Evolutionary conservation across 1,140 invertebrate species (phyloP).

Genomic region (Diorhabda elongata): DNA sequence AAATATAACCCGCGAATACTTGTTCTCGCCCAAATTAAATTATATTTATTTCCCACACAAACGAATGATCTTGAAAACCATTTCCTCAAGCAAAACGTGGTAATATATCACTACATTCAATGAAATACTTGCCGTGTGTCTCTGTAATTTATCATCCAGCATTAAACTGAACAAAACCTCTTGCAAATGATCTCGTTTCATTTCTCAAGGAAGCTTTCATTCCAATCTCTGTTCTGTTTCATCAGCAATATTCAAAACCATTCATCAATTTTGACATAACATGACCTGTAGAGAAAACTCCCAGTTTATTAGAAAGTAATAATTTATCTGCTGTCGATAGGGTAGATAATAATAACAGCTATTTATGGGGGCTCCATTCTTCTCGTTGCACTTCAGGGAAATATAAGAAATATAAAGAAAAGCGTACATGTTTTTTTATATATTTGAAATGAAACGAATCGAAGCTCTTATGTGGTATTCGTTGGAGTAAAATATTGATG

Average conservation of each 20-base stretch:
- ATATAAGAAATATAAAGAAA: background rate
- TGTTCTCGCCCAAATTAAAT: too few species aligned
- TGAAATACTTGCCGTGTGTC: background rate
- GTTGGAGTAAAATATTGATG: too few species aligned
- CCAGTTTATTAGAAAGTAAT: background rate
- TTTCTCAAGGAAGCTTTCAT: slow-evolving; percentile 2
- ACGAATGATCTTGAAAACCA: too few species aligned
- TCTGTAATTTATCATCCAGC: background rate
- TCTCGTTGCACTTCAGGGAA: background rate
- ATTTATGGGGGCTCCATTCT: background rate
- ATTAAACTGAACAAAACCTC: background rate
- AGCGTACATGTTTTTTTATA: too few species aligned
- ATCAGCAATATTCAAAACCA: slow-evolving; percentile 2
- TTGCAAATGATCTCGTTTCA: slow-evolving; percentile 2
- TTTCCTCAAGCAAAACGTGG: too few species aligned
- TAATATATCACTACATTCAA: too few species aligned
- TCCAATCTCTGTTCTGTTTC: background rate
- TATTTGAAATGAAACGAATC: too few species aligned
- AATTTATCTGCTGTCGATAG: slow-evolving; percentile 2
- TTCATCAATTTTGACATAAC: slow-evolving; percentile 2
- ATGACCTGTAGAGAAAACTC: background rate
- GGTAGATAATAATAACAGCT: slow-evolving; percentile 1
- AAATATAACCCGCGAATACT: too few species aligned
- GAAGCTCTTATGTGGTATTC: too few species aligned
- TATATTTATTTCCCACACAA: too few species aligned